phyloP scores from a whole-genome alignment of 2,113 vertebrate genomes.

The Pipra filicauda region DNA sequence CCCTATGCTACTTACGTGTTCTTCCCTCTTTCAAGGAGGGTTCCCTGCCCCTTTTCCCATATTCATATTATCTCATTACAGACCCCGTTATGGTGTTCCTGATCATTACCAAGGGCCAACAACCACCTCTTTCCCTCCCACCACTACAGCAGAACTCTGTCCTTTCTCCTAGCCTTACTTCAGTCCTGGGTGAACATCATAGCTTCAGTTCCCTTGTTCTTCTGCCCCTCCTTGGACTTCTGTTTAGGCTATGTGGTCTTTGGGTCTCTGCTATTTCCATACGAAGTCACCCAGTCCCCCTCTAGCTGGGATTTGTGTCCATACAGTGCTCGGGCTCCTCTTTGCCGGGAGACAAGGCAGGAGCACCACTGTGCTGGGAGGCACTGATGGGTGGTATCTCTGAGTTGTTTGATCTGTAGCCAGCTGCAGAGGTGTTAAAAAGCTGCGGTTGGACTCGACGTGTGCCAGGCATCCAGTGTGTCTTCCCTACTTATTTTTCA shows the following conservation, averaged over 20 bases:
- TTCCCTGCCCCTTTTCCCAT: background rate
- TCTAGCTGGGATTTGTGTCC: background rate
- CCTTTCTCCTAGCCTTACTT: background rate
- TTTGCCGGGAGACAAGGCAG: background rate
- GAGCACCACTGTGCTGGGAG: background rate
- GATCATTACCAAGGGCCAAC: background rate
- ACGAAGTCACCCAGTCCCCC: background rate
- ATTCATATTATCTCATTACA: background rate
- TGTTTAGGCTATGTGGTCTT: background rate
- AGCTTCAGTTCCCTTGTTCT: background rate
- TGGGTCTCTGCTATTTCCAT: background rate
- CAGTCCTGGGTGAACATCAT: background rate
- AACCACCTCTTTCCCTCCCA: background rate
- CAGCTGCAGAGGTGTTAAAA: constrained; percentile 8
- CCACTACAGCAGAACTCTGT: background rate
- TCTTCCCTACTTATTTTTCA: background rate
- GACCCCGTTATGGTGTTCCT: background rate
- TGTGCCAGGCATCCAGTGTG: background rate
- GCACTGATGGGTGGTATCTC: background rate
- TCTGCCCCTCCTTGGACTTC: background rate
- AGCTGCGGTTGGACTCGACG: background rate
- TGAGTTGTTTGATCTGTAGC: background rate
- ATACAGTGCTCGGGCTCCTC: background rate
- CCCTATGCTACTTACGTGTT: background rate
- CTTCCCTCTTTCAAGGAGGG: background rate